Evolutionary conservation across 1,140 invertebrate genomes (phyloP), one percentile per base, ranked within the genome.

Genomic region (Chlorops oryzae): DNA sequence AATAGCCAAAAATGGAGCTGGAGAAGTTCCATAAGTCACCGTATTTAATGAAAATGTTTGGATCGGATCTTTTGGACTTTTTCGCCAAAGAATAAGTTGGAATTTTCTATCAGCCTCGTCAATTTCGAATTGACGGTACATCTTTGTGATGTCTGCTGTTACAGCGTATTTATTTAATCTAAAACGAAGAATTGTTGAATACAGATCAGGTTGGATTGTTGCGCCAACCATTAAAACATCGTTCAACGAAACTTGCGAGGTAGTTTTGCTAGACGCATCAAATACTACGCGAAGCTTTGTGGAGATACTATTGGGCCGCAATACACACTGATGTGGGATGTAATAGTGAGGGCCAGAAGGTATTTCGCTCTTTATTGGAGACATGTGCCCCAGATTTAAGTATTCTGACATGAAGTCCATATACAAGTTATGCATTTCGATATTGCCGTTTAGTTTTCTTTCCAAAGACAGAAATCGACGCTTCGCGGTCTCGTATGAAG

Each of bases 1-100:
- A 9, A 40, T 45, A 5, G 69, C 68, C 10, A 68, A 40, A 48
- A 55, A 74, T n/a, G 71, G 59, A 5, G 66, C 65, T 27, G 58
- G 53, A 5, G 57, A 38, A 10, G 59, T 64, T 0, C 74, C 74
- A 52, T 65, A 64, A 0, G 65, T 69, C 0, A 68, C 59, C 2
- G 62, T 66, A 4, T 43, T 47, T 18, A 58, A 40, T 4, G 35
- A 23, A 41, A 42, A 52, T 9, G 23, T 20, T 23, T 52, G 35
- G 6, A 65, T n/a, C n/a, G 57, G 48, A 6, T 62, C 24, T 10
- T n/a, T 18, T 12, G 37, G 35, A 13, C 52, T 41, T 39, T 62
- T 17, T 28, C 65, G 49, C 65, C 73, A 74, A 1, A 75, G 18
- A 24, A 75, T 67, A 13, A 58, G 41, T 59, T 75, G 72, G 40